phyloP scores from a whole-genome alignment of 2,888 invertebrate genomes.

The Megaustenia siamemsis region DNA sequence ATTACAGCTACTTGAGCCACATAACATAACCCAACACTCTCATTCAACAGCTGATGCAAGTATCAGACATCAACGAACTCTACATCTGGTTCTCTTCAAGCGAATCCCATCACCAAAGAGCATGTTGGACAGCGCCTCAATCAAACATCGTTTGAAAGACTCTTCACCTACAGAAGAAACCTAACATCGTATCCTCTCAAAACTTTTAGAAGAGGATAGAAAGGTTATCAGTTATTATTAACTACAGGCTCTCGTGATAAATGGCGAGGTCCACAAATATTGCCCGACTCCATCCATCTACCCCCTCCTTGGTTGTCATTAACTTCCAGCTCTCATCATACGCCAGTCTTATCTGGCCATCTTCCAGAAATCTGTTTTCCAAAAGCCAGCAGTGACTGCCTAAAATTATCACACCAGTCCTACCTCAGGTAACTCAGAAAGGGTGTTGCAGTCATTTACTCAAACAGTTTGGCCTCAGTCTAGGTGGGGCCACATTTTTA shows the following conservation, averaged over 20 bases:
- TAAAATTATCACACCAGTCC: not conserved
- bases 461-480: not conserved
- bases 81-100: too few species aligned
- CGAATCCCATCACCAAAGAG: too few species aligned
- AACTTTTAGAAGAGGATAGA: not conserved
- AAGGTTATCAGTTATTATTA: not conserved
- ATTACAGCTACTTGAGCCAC: too few species aligned
- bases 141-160: too few species aligned
- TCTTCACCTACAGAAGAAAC: too few species aligned
- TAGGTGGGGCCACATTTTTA: not conserved
- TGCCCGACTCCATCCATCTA: slow-evolving; percentile 11
- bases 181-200: not conserved
- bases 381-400: not conserved
- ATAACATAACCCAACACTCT: too few species aligned
- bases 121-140: too few species aligned
- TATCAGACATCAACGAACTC: too few species aligned
- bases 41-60: too few species aligned
- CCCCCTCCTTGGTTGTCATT: not conserved
- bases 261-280: not conserved
- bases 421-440: not conserved
- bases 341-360: slow-evolving; percentile 28
- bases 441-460: slow-evolving; percentile 9
- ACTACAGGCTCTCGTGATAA: not conserved
- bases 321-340: not conserved
- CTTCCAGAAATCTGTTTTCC: slow-evolving; percentile 23